These are phyloP conservation scores for Nicator chloris DNA, from an alignment of 2,113 vertebrate species.

Conservation along the genomic window DNA sequence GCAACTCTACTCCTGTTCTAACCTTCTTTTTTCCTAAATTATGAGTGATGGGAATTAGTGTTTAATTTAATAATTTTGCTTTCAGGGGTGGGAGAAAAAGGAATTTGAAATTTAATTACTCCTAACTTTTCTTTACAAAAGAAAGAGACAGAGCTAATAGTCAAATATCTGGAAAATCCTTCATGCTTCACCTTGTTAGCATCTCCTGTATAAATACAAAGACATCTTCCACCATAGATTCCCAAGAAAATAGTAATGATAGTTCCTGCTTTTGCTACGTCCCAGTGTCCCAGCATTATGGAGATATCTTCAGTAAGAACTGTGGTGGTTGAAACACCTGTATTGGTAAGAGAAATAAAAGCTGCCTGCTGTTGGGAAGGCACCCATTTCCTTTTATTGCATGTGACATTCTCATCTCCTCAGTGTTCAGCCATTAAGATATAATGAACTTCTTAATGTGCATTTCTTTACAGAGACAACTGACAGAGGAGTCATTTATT, in stretches of 20 bases:
- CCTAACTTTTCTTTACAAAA: background rate
- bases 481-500: background rate
- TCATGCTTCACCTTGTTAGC: background rate
- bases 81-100: background rate
- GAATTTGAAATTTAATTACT: background rate
- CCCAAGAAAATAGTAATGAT: background rate
- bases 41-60: background rate
- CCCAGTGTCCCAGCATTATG: background rate
- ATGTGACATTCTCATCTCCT: background rate
- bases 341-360: background rate
- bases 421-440: background rate
- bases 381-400: accelerated
- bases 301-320: background rate
- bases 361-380: background rate
- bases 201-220: background rate
- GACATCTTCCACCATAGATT: background rate
- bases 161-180: background rate
- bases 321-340: background rate
- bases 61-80: background rate
- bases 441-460: background rate
- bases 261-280: background rate
- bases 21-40: background rate
- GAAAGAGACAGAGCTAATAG: background rate
- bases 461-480: background rate
- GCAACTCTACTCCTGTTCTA: background rate